Percentiles rank a stretch among this genome's conserved stretches.
These are phyloP conservation scores for Abscondita cerata DNA, from an alignment of 2,888 invertebrate genomes.

Conservation along the genomic window DNA sequence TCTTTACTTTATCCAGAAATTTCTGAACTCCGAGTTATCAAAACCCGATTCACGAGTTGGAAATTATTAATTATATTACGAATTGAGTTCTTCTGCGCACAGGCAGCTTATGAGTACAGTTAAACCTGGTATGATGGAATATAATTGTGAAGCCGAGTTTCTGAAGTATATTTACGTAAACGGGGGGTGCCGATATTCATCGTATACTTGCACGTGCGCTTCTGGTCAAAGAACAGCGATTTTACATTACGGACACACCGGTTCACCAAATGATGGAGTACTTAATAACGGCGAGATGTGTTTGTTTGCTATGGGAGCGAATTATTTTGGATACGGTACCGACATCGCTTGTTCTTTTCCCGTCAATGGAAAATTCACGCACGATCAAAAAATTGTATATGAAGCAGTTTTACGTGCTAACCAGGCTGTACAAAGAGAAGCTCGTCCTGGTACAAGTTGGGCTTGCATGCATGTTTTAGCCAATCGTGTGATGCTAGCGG, in stretches of 20 bases:
- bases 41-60: constrained; percentile 84
- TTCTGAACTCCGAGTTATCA: constrained; percentile 67
- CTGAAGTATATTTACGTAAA: constrained; percentile 83
- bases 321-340: constrained; percentile 94
- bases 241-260: constrained; percentile 97
- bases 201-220: constrained; percentile 97
- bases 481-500: constrained; percentile 76
- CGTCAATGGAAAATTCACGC: constrained; percentile 91
- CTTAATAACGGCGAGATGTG: constrained; percentile 88
- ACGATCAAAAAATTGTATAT: constrained; percentile 88
- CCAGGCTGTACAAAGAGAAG: constrained; percentile 80
- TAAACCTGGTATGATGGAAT: constrained; percentile 79
- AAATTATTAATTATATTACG: constrained; percentile 89
- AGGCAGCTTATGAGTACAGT: constrained; percentile 85
- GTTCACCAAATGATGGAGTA: constrained; percentile 86
- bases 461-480: constrained; percentile 91
- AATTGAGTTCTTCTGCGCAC: constrained; percentile 96
- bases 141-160: constrained; percentile 87
- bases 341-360: constrained; percentile 98
- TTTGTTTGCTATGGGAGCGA: constrained; percentile 97
- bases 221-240: constrained; percentile 88
- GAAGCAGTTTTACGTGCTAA: constrained; percentile 88
- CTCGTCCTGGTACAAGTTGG: constrained; percentile 92
- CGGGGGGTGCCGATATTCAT: constrained; percentile 89
- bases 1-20: not conserved